phyloP scores from a whole-genome alignment of 2,888 invertebrate genomes.

The Lithophane semibrunnea region DNA sequence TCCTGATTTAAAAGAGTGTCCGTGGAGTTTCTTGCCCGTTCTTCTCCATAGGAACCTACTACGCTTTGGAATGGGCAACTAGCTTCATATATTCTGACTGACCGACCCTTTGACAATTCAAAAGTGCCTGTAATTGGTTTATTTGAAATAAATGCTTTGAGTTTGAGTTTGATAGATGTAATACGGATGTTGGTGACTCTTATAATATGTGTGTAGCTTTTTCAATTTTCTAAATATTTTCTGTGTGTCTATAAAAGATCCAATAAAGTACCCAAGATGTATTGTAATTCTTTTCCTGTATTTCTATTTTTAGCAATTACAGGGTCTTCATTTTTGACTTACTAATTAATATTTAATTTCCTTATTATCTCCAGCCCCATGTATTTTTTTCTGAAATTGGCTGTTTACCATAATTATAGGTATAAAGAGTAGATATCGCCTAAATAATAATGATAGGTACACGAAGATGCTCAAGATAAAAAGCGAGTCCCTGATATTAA shows the following conservation, averaged over 20 bases:
- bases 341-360: background rate
- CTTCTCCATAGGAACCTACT: too few relatives aligned
- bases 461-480: background rate
- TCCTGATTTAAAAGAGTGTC: too few relatives aligned
- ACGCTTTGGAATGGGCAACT: too few relatives aligned
- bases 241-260: background rate
- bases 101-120: too few relatives aligned
- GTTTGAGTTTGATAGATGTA: background rate
- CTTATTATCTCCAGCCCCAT: background rate
- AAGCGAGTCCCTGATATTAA: background rate
- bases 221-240: background rate
- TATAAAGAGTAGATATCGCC: background rate
- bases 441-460: constrained; percentile 11
- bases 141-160: too few relatives aligned
- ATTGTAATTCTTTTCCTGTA: background rate
- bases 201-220: background rate
- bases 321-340: background rate
- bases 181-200: background rate
- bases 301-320: background rate
- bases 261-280: too few relatives aligned
- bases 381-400: constrained; percentile 11
- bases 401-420: constrained; percentile 16
- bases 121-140: too few relatives aligned
- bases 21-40: too few relatives aligned
- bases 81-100: too few relatives aligned